Base-by-base conservation (phyloP, 2,888 invertebrate species). In the Itoplectis maculator region DNA sequence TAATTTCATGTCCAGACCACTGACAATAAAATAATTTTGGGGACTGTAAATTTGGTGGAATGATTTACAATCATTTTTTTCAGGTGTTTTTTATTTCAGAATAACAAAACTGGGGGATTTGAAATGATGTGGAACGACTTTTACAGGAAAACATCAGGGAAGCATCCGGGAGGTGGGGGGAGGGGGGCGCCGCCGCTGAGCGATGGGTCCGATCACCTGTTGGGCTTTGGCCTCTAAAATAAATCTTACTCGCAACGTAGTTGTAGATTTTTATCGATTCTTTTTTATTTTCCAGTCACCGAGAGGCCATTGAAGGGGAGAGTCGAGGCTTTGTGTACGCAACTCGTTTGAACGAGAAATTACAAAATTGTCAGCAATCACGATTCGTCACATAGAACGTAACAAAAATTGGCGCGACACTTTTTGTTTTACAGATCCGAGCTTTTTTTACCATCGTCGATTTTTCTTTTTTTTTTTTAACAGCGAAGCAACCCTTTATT, bases 401-500 rank as follows among this genome's bases (percentile, higher is more conserved):
- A n/a, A n/a, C n/a, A 45, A 61, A 37, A 11, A 61, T 18, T 37
- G 47, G 47, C 61, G 61, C 49, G 37, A 37, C 47, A 47, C 29
- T 13, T 35, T 73, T 35, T 29, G 2, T 29, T 45, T 18, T n/a
- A 45, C 37, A 35, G 29, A 45, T 45, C 59, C 35, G 61, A 20
- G 29, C 29, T 18, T 23, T 13, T 2, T 6, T 40, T 56, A 42
- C 20, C 56, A 56, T 23, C 20, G 15, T 18, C 59, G 54, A 35
- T 11, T 76, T 61, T 65, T 73, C 56, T 63, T 70, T 69, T 15
- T 13, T 63, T 70, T 69, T 15, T 13, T 61, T 20, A 37, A 35
- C 63, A 61, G 37, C 61, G 40, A 13, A 61, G 72, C 56, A 83
- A 76, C 56, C 47, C 63, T 74, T 84, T 63, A 87, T 86, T 86